phyloP scores from a whole-genome alignment of 2,113 vertebrate species.

The Nesogale talazaci region DNA sequence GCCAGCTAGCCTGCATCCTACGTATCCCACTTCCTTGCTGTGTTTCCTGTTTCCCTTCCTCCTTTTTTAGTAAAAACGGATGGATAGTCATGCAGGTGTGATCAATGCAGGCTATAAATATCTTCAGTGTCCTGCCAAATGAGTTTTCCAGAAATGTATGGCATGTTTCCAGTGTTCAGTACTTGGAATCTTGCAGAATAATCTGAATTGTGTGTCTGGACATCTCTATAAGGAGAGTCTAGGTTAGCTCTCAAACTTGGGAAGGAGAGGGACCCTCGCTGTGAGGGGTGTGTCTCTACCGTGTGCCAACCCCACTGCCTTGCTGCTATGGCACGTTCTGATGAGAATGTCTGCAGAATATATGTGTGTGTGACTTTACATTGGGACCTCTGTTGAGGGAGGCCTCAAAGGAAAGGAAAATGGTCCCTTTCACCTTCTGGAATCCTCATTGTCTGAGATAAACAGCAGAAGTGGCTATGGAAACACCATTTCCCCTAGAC shows the following conservation, averaged over 20 bases:
- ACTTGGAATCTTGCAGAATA: background rate
- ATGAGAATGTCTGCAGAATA: background rate
- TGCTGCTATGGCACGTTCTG: background rate
- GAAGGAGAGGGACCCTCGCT: background rate
- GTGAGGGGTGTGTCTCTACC: background rate
- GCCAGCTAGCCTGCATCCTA: no score
- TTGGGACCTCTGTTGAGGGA: background rate
- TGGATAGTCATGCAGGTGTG: constrained; percentile 41
- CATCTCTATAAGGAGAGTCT: background rate
- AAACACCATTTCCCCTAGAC: background rate
- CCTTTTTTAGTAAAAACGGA: constrained; percentile 33
- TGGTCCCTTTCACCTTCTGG: background rate
- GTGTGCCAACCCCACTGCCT: background rate
- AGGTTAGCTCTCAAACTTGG: background rate
- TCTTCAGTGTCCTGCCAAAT: constrained; percentile 28
- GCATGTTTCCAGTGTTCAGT: constrained; percentile 52
- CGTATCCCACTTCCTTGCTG: no score
- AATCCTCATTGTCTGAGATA: background rate
- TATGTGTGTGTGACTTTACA: background rate
- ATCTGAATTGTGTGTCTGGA: background rate
- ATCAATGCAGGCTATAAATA: constrained; percentile 53
- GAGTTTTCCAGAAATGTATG: constrained; percentile 31
- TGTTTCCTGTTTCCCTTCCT: no score
- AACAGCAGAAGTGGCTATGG: background rate
- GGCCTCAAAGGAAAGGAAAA: background rate